A percentile compares a stretch with the other conserved stretches of the same genome.
Evolutionary conservation across 2,888 invertebrate genomes (phyloP).

Genomic region (Tanytarsus gracilentus): DNA sequence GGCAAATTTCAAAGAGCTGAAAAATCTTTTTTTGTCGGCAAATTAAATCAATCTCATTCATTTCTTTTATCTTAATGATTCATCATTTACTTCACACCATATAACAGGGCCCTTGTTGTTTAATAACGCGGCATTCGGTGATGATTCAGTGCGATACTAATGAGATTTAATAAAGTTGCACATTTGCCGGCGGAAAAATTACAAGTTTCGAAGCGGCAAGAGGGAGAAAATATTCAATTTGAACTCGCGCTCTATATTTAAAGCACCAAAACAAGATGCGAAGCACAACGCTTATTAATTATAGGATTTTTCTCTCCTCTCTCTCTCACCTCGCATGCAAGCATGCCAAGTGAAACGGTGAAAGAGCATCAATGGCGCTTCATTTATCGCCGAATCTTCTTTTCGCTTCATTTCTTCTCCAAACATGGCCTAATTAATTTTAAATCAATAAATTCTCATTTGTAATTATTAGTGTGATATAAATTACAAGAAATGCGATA

Average conservation of each 20-base stretch:
- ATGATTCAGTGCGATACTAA: slow-evolving; percentile 18
- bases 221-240: neutral
- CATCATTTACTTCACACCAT: slow-evolving; percentile 17
- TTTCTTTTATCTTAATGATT: slow-evolving; percentile 27
- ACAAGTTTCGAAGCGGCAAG: too few relatives aligned
- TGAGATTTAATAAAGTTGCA: slow-evolving; percentile 20
- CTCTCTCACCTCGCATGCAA: neutral
- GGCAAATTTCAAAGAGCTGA: slow-evolving; percentile 4
- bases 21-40: slow-evolving; percentile 20
- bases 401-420: neutral
- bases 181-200: neutral
- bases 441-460: slow-evolving; percentile 28
- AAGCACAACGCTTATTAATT: neutral
- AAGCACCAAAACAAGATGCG: too few relatives aligned
- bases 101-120: slow-evolving; percentile 13
- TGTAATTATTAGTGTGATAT: slow-evolving; percentile 24
- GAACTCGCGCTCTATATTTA: neutral
- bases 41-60: slow-evolving; percentile 26
- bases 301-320: neutral
- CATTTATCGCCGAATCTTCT: neutral
- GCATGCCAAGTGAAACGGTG: neutral
- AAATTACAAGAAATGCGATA: slow-evolving; percentile 15
- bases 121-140: slow-evolving; percentile 4
- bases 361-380: slow-evolving; percentile 19
- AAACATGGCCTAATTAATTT: slow-evolving; percentile 22